Conservation (phyloP, 2,888 invertebrate genomes). For the Melikaiella ostensackeni region DNA sequence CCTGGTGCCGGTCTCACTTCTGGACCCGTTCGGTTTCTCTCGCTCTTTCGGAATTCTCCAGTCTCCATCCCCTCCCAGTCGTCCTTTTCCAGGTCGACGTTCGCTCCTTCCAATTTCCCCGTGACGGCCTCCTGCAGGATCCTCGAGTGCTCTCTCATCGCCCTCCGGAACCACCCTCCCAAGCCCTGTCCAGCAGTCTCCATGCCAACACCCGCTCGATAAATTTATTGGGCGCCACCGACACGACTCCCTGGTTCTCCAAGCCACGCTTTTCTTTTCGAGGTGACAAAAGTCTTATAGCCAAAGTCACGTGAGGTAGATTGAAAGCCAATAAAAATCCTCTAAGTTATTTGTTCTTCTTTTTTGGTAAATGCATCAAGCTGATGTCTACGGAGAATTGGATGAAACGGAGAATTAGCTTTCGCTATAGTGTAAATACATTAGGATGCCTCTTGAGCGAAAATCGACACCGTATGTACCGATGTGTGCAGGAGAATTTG, state of each 20-base stretch:
- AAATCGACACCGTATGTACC: neutral
- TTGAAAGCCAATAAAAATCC: too few relatives aligned
- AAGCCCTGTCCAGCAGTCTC: conserved; percentile 76
- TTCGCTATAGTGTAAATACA: conserved; percentile 18
- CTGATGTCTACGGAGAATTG: too few relatives aligned
- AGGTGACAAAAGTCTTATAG: conserved; percentile 9
- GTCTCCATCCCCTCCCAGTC: conserved; percentile 42
- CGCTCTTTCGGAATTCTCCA: conserved; percentile 51
- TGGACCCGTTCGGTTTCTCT: conserved; percentile 43
- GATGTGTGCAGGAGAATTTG: neutral
- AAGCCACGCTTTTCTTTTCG: conserved; percentile 51
- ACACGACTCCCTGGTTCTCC: conserved; percentile 60
- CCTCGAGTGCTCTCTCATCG: conserved; percentile 75
- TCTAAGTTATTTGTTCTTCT: too few relatives aligned
- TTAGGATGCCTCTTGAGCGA: neutral
- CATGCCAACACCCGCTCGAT: conserved; percentile 78
- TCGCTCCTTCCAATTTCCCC: conserved; percentile 72
- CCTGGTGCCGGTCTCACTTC: conserved; percentile 46
- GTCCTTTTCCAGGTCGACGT: conserved; percentile 48
- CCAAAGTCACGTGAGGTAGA: conserved; percentile 35
- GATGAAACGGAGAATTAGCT: neutral
- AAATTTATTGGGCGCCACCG: conserved; percentile 76
- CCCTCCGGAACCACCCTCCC: conserved; percentile 74
- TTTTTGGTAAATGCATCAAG: too few relatives aligned
- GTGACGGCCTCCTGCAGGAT: conserved; percentile 76